Evolutionary conservation across 2,797 vertebrate species (phyloP), one percentile per base, ranked within the genome.

Genomic region (Chaetophractus vellerosus): DNA sequence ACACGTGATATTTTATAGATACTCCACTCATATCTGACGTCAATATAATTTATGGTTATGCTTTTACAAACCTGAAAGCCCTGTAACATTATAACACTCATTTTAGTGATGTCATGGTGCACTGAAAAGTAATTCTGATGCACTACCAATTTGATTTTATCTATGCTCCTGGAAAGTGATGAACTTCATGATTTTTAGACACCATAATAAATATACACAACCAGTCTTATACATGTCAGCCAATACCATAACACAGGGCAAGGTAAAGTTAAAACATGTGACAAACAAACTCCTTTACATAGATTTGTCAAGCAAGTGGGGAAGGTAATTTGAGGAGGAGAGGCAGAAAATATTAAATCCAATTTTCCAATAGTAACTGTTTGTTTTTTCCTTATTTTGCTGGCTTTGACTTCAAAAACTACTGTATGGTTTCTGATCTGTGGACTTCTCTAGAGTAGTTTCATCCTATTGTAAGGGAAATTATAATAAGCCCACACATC

Each of bases 1-100:
- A 98, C 98, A 98, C 83, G 95, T 97, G 96, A 95, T 98, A 97
- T 92, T 98, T 97, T 97, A 97, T 74, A 97, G 98, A 98, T 98
- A 98, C 96, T 98, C 98, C 98, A 97, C 97, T 97, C 97, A 98
- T 96, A 98, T 97, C 97, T 96, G 98, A 98, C 93, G 97, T 97
- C 96, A 97, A 96, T 76, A 97, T 0, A 98, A 98, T 97, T 96
- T 98, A 98, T 76, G 94, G 95, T 97, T 83, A 97, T 90, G 96
- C 91, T 97, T 94, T 96, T 94, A 98, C 96, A 97, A 97, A 98
- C 98, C 98, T 98, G 98, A 97, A 97, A 97, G 91, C 92, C 72
- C 93, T 96, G 80, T 91, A 97, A 97, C 94, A 91, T 93, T 74
- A 90, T 9, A 98, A 97, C 97, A 97, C 98, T 98, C 97, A 21